Evolutionary conservation across 2,888 invertebrate species (phyloP), one percentile per base, ranked within the genome.

Genomic region (Dioctria linearis): DNA sequence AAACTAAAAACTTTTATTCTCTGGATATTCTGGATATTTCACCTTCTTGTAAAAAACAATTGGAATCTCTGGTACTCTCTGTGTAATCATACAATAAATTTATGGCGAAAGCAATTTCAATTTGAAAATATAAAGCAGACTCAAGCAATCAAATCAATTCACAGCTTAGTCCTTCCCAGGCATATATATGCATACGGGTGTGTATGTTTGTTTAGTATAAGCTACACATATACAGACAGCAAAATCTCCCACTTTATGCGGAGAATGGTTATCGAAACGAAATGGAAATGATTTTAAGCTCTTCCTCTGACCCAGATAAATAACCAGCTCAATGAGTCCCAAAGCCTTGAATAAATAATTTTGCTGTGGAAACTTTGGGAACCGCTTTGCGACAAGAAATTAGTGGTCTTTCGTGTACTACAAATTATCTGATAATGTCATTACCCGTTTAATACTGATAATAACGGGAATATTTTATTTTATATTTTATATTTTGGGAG

Each of bases 371-470:
- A 78, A 46, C 43, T 46, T 39, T 11, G 51, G 51, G 43, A 78
- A 63, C 37, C 78, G 65, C 63, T 78, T 51, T 78, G 61, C 78
- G 49, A 63, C 78, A 65, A 78, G 80, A 80, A 80, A 80, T 80
- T 80, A 80, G 80, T 80, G 80, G 80, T 66, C 80, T 51, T 75
- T 75, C 63, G 80, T 80, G 80, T 65, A 80, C 75, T 75, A 65
- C 80, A 80, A 80, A 80, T 80, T 80, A 75, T 78, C 80, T 37
- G 69, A 69, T 69, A 51, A 69, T 69, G 39, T 49, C 69, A 39
- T 69, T 69, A 69, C 66, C 66, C 75, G 80, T 80, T 80, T 75
- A 80, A 75, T 75, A 54, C 80, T 80, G 75, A 80, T 80, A 69
- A 69, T 69, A 49, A 51, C 69, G 49, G 6, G 51, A 37, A 51